A percentile compares a stretch with the other conserved stretches of the same genome.
phyloP scores from a whole-genome alignment of 1,140 invertebrate genomes.

The Holcopasites calliopsidis region DNA sequence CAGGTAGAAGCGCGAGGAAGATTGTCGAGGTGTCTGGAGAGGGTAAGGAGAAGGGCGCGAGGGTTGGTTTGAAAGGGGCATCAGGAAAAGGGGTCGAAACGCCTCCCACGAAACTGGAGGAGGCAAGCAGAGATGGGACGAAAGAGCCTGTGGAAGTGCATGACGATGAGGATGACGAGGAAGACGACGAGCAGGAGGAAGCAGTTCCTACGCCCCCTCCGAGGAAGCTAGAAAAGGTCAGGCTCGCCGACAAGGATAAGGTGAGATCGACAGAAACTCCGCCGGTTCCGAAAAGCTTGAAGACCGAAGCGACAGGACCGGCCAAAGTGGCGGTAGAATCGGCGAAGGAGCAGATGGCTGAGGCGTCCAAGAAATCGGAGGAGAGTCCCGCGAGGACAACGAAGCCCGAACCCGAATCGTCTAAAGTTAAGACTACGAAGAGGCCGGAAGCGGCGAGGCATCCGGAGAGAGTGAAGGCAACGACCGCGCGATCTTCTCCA shows the following conservation, averaged over 20 bases:
- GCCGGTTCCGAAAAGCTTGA: conserved; percentile 4
- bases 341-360: conserved; percentile 15
- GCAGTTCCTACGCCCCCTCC: conserved; percentile 3
- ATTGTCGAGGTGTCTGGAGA: no score
- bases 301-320: conserved; percentile 5
- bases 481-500: conserved; percentile 18
- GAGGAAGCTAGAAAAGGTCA: conserved; percentile 72
- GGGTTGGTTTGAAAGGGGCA: no score
- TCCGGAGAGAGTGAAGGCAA: conserved; percentile 48
- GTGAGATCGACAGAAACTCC: conserved; percentile 18
- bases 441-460: conserved; percentile 48
- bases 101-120: conserved; percentile 13
- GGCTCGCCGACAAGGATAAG: conserved; percentile 74
- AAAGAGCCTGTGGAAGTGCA: conserved; percentile 32
- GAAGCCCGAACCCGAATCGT: conserved; percentile 26
- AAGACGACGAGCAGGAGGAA: conserved; percentile 35
- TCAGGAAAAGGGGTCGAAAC: no score
- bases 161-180: conserved; percentile 36
- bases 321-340: neutral
- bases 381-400: conserved; percentile 22
- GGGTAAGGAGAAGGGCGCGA: no score
- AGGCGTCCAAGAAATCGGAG: neutral
- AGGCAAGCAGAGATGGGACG: conserved; percentile 2
- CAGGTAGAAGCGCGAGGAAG: neutral
- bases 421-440: conserved; percentile 6